phyloP scores from a whole-genome alignment of 2,113 vertebrate species.

The Mesitornis unicolor region DNA sequence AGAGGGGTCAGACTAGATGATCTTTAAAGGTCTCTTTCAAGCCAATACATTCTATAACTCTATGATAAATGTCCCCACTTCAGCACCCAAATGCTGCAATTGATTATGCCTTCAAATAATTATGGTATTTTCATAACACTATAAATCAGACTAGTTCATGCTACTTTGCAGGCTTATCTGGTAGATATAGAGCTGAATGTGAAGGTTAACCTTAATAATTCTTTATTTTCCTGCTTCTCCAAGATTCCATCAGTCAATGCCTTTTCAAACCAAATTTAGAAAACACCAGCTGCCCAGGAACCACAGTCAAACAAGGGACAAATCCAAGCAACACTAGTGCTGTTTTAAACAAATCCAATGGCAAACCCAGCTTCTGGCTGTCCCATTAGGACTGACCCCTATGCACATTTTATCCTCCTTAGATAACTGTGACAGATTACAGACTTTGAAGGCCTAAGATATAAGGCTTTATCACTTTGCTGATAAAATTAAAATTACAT shows the following conservation, averaged over 20 bases:
- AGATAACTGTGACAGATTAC: background rate
- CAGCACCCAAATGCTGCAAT: background rate
- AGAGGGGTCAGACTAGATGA: no score
- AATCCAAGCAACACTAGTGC: background rate
- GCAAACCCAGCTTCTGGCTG: background rate
- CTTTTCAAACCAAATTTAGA: background rate
- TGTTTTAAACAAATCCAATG: background rate
- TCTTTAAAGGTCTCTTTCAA: no score
- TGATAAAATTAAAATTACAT: background rate
- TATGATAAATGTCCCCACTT: background rate
- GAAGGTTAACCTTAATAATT: fast-evolving
- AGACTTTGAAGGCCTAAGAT: background rate
- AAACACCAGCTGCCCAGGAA: background rate
- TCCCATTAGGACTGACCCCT: background rate
- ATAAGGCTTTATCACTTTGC: background rate
- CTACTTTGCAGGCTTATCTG: background rate
- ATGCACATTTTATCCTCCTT: background rate
- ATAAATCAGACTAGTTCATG: background rate
- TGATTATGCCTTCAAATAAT: background rate
- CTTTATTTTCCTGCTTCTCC: background rate
- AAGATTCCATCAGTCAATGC: no score
- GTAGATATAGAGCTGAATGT: fast-evolving
- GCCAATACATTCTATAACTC: no score
- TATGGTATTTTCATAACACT: background rate
- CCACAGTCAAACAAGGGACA: background rate